phyloP scores from a whole-genome alignment of 2,113 vertebrate species.

The Oenanthe oenanthe region DNA sequence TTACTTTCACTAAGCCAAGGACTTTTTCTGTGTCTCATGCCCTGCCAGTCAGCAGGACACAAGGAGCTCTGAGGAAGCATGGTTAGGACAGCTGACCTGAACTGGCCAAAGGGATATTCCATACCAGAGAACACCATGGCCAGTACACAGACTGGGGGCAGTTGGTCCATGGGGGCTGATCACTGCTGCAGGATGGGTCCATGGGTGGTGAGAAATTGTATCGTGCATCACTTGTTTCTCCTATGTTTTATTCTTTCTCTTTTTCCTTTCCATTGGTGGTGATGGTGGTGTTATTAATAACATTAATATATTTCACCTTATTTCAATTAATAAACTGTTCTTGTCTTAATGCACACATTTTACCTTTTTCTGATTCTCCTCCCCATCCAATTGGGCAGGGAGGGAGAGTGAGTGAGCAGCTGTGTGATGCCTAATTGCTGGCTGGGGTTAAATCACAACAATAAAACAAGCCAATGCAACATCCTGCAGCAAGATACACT shows the following conservation, averaged over 20 bases:
- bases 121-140: too few relatives aligned
- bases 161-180: too few relatives aligned
- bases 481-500: background rate
- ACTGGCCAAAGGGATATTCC: background rate
- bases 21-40: accelerated
- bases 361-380: background rate
- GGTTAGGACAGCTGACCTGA: background rate
- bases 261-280: background rate
- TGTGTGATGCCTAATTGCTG: background rate
- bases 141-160: accelerated
- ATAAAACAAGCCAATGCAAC: background rate
- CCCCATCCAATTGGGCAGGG: background rate
- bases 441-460: background rate
- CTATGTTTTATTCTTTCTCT: background rate
- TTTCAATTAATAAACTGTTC: background rate
- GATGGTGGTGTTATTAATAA: accelerated
- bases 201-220: background rate
- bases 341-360: background rate
- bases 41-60: background rate
- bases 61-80: background rate
- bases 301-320: background rate
- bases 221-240: background rate
- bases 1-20: background rate
- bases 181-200: accelerated
- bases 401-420: background rate